Percentiles rank a stretch among this genome's conserved stretches.
phyloP scores from a whole-genome alignment of 2,888 invertebrate genomes.

The Cataglyphis rosenhaueri region DNA sequence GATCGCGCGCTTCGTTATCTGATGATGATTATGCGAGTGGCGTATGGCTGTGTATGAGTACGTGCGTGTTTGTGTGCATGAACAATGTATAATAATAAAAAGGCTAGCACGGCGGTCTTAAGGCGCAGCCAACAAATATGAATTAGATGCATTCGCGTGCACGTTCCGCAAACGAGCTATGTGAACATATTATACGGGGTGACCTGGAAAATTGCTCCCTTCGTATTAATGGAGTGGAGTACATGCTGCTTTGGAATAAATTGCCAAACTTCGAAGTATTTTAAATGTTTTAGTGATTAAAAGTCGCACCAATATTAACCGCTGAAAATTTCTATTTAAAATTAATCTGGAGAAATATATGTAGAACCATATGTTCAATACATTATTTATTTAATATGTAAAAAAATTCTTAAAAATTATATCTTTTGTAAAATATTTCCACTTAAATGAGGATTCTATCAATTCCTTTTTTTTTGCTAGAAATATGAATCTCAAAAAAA shows the following conservation, averaged over 20 bases:
- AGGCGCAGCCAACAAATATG: slow-evolving; percentile 67
- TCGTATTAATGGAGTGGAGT: slow-evolving; percentile 54
- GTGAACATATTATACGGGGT: slow-evolving; percentile 44
- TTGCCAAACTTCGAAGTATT: neutral
- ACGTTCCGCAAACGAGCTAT: slow-evolving; percentile 38
- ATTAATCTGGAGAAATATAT: neutral
- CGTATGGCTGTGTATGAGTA: slow-evolving; percentile 55
- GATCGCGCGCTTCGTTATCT: slow-evolving; percentile 80
- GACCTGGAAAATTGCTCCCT: slow-evolving; percentile 16
- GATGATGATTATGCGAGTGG: slow-evolving; percentile 78
- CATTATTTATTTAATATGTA: neutral
- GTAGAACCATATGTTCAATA: neutral
- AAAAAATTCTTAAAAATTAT: neutral
- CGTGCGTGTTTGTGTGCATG: slow-evolving; percentile 46
- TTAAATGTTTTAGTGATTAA: neutral
- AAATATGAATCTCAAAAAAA: slow-evolving; percentile 1
- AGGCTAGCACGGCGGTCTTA: slow-evolving; percentile 50
- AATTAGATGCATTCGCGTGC: slow-evolving; percentile 54
- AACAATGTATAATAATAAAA: slow-evolving; percentile 69
- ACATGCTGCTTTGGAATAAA: neutral
- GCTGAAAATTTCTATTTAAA: neutral
- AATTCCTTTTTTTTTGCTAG: neutral
- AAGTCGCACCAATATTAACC: too few relatives aligned
- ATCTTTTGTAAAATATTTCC: neutral
- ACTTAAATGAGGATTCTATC: neutral